Evolutionary conservation across 2,888 invertebrate genomes (phyloP).

Genomic region (Pharmacophagus antenor): DNA sequence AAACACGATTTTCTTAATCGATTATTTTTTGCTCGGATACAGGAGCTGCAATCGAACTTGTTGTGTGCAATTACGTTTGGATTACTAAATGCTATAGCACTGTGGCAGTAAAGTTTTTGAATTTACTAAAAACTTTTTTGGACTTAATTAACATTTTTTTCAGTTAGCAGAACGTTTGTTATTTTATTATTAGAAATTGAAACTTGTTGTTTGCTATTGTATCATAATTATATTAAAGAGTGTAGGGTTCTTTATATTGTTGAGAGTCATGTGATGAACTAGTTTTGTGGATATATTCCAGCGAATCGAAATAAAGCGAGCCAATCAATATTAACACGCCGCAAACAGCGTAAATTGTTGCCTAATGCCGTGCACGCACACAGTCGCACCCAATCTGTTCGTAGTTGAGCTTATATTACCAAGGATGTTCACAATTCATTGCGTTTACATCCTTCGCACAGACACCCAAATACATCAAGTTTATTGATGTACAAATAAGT

Average conservation of each 20-base stretch:
- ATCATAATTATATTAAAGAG: neutral
- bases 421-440: slow-evolving; percentile 50
- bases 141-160: too few species aligned
- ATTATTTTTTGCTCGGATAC: slow-evolving; percentile 15
- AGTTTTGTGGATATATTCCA: slow-evolving; percentile 73
- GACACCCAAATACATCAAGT: neutral
- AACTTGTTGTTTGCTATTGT: neutral
- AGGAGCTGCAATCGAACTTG: neutral
- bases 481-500: neutral
- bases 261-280: slow-evolving; percentile 43
- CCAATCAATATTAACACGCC: slow-evolving; percentile 82
- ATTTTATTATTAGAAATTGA: neutral
- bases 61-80: neutral
- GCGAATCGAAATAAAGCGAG: slow-evolving; percentile 79
- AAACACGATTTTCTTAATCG: slow-evolving; percentile 21
- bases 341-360: slow-evolving; percentile 82
- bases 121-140: neutral
- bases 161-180: neutral
- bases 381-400: slow-evolving; percentile 50
- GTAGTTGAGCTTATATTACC: slow-evolving; percentile 55
- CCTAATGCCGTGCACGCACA: slow-evolving; percentile 77
- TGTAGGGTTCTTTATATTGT: slow-evolving; percentile 13
- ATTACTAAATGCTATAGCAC: neutral
- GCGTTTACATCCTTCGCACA: neutral
- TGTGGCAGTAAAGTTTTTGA: neutral